These are phyloP conservation scores for Hanleya hanleyi DNA, from an alignment of 2,888 invertebrate species.

Conservation along the genomic window DNA sequence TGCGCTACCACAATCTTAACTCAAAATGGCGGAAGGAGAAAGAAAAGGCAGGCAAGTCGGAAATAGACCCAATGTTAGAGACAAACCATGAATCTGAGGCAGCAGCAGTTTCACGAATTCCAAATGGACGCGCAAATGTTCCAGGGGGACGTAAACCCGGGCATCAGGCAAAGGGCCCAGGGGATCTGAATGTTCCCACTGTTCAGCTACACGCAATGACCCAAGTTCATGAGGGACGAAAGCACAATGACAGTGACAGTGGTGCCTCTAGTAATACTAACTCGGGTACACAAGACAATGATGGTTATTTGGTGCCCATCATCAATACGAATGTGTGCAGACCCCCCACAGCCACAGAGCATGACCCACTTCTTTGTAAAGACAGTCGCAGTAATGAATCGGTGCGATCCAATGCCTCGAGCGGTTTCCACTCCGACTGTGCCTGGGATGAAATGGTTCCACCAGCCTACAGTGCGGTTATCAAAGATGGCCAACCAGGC, in stretches of 20 bases:
- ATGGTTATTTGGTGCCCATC: conserved; percentile 62
- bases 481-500: conserved; percentile 43
- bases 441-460: conserved; percentile 53
- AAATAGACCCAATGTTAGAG: conserved; percentile 49
- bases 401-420: conserved; percentile 38
- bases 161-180: too few relatives aligned
- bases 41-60: conserved; percentile 27
- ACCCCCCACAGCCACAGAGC: conserved; percentile 18
- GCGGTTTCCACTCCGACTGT: conserved; percentile 53
- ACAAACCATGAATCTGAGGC: conserved; percentile 48
- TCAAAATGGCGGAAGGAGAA: conserved; percentile 21
- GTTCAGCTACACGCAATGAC: conserved; percentile 47
- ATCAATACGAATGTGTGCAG: conserved; percentile 11
- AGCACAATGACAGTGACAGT: conserved; percentile 60
- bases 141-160: too few relatives aligned
- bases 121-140: conserved; percentile 13
- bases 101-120: conserved; percentile 23
- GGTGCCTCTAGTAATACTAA: conserved; percentile 62
- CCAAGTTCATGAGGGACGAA: conserved; percentile 51
- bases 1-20: background rate
- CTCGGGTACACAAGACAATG: conserved; percentile 30
- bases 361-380: conserved; percentile 20
- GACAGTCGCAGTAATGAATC: conserved; percentile 33
- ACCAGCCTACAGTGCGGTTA: conserved; percentile 59
- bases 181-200: conserved; percentile 2